Evolutionary conservation across 2,113 vertebrate genomes (phyloP).

Genomic region (Grammomys dolichurus): DNA sequence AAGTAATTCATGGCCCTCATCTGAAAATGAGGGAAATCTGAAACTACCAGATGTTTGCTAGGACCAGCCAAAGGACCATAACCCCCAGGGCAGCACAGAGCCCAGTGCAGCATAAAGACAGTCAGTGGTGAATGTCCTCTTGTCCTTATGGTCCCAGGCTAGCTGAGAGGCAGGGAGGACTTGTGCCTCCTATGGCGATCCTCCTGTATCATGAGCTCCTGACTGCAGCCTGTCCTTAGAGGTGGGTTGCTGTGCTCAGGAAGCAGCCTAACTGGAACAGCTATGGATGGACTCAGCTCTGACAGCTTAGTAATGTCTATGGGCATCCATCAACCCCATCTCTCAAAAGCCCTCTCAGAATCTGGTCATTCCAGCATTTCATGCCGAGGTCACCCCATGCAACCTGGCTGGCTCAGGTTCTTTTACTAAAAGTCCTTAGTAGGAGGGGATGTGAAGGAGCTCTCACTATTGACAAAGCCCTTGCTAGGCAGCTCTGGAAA

Average conservation of each 20-base stretch:
- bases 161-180: neutral
- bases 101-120: neutral
- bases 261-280: neutral
- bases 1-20: neutral
- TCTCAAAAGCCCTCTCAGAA: neutral
- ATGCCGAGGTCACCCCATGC: neutral
- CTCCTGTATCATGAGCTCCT: no score
- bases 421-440: neutral
- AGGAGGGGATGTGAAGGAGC: neutral
- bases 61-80: neutral
- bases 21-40: neutral
- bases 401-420: neutral
- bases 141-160: fast-evolving
- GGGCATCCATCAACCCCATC: neutral
- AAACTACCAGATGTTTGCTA: neutral
- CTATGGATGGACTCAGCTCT: neutral
- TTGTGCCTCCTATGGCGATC: no score
- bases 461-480: neutral
- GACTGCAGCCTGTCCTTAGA: neutral
- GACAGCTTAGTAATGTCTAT: neutral
- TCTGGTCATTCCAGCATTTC: neutral
- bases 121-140: neutral
- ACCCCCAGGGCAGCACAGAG: neutral
- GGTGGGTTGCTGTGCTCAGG: neutral
- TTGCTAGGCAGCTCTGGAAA: neutral